These are phyloP conservation scores for Polietes domitor DNA, from an alignment of 2,888 invertebrate species.

Conservation along the genomic window DNA sequence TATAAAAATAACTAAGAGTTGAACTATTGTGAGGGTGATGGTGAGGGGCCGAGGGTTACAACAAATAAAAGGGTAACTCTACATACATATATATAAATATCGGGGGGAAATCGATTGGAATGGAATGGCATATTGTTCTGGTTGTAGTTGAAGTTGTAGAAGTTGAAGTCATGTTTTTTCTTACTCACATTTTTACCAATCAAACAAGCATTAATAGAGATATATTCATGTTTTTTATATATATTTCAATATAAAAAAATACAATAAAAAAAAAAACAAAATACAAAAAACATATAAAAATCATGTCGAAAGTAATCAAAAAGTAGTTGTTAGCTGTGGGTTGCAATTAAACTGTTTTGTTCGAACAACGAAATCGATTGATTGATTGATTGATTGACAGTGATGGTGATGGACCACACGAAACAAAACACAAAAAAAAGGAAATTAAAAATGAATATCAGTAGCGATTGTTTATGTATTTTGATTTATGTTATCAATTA, in stretches of 20 bases:
- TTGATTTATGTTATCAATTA: not conserved
- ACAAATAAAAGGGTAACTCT: not conserved
- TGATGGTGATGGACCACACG: not conserved
- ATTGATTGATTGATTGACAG: not conserved
- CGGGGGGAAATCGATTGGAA: conserved; percentile 17
- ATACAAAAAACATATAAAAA: conserved; percentile 66
- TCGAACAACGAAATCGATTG: conserved; percentile 3
- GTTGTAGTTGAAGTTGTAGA: conserved; percentile 42
- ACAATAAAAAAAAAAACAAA: conserved; percentile 72
- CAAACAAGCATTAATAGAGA: conserved; percentile 79
- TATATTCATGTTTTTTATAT: conserved; percentile 65
- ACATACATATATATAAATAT: not conserved
- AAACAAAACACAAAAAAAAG: not conserved
- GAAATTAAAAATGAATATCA: not conserved
- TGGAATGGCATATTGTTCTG: conserved; percentile 38
- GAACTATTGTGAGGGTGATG: not conserved
- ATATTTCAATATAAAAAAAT: conserved; percentile 65
- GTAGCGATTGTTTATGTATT: not conserved
- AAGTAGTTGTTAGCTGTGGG: conserved; percentile 34
- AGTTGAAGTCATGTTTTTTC: conserved; percentile 54
- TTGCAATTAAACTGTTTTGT: conserved; percentile 51
- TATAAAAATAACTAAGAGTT: not conserved
- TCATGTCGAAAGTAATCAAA: conserved; percentile 32
- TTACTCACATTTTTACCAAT: conserved; percentile 80
- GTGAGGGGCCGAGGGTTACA: not conserved